Evolutionary conservation across 2,888 invertebrate genomes (phyloP).

Genomic region (Drosophila birchii): DNA sequence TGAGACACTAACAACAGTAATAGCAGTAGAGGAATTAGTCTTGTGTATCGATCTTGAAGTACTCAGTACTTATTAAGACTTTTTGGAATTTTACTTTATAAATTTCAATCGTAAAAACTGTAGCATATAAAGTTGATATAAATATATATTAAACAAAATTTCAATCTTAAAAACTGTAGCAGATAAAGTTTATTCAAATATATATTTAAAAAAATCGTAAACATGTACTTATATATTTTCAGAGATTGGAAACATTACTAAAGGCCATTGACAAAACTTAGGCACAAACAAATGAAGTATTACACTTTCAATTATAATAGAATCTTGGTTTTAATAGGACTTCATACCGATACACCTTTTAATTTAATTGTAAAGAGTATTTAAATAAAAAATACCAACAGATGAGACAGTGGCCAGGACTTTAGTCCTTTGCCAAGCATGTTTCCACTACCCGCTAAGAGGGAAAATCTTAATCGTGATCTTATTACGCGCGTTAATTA

Average conservation of each 20-base stretch:
- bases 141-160: not conserved
- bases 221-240: not conserved
- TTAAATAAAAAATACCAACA: conserved; percentile 12
- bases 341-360: not conserved
- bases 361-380: not conserved
- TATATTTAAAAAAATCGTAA: not conserved
- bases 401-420: conserved; percentile 21
- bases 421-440: conserved; percentile 30
- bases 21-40: not conserved
- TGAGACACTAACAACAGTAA: conserved; percentile 38
- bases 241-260: not conserved
- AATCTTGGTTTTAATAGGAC: not conserved
- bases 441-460: conserved; percentile 26
- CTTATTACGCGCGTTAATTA: conserved; percentile 84
- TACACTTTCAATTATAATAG: not conserved
- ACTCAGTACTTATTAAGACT: not conserved
- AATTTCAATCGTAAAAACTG: not conserved
- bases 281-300: not conserved
- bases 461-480: conserved; percentile 80
- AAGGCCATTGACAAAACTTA: not conserved
- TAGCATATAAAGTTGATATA: not conserved
- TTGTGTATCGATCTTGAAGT: not conserved
- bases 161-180: not conserved
- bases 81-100: not conserved
- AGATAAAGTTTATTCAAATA: not conserved